A percentile compares a stretch with the other conserved stretches of the same genome.
phyloP scores from a whole-genome alignment of 2,888 invertebrate species.

The Latheticus oryzae region DNA sequence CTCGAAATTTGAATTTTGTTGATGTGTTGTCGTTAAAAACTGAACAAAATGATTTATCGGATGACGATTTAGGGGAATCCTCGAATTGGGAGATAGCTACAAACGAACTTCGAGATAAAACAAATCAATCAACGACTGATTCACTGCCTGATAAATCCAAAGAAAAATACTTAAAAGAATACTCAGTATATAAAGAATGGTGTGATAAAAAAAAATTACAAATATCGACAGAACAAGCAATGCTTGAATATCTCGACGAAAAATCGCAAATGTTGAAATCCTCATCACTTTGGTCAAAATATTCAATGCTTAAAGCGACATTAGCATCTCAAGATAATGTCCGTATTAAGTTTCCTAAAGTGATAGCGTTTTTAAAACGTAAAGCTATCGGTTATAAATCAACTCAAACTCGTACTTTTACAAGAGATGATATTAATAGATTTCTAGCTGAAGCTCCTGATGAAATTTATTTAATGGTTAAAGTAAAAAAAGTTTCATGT shows the following conservation, averaged over 20 bases:
- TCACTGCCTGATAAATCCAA: constrained; percentile 1
- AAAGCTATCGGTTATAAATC: too few species aligned
- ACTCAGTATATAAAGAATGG: background rate
- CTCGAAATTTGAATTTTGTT: too few species aligned
- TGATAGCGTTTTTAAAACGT: too few species aligned
- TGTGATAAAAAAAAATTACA: background rate
- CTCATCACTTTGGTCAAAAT: background rate
- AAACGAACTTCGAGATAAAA: too few species aligned
- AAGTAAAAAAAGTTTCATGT: too few species aligned
- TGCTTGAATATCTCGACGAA: background rate
- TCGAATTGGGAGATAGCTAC: too few species aligned
- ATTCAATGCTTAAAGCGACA: background rate
- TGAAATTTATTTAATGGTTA: constrained; percentile 4
- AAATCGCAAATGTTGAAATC: background rate
- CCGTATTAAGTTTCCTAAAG: too few species aligned
- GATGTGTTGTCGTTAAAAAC: too few species aligned
- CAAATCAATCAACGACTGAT: too few species aligned
- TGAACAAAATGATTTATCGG: too few species aligned
- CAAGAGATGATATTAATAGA: constrained; percentile 12
- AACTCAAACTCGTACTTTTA: background rate
- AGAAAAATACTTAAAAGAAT: background rate
- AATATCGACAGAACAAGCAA: background rate
- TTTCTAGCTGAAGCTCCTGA: constrained; percentile 8
- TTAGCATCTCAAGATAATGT: too few species aligned
- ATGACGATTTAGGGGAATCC: too few species aligned